Base-by-base conservation (phyloP, 2,888 invertebrate genomes). In the Drosophila diplacantha region DNA sequence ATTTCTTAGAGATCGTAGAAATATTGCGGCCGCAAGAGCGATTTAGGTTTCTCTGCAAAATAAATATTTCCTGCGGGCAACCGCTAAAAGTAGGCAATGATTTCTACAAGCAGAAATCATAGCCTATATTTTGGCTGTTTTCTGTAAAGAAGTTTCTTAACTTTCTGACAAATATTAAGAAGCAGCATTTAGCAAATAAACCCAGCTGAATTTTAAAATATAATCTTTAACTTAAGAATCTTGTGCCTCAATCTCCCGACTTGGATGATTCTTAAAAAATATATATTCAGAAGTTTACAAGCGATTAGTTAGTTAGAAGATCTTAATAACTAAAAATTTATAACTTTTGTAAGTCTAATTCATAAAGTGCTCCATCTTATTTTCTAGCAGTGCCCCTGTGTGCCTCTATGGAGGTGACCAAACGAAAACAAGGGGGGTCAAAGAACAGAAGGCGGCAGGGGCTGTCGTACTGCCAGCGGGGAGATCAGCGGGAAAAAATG, bases 321-420 rank as follows among this genome's bases (percentile, higher is more conserved):
- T 20, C 20, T 20, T 4, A 20, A 22, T 5, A 22, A 22, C 0
- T 3, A 20, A 22, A 22, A 22, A 22, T 1, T 3, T 22, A 22
- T 22, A 22, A 22, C 22, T 22, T 22, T 22, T 22, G 5, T 22
- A 22, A 5, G 22, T 22, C 5, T 22, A 22, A 22, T 16, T n/a
- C 1, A 3, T 26, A 24, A 11, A 16, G 5, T 9, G 5, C 3
- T 16, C 2, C 6, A 5, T 18, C 12, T 0, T 2, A 1, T 18
- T 54, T 47, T 32, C 34, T 53, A 35, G 9, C 49, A 46, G 56
- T 55, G 35, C 50, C 18, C 5, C 26, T 34, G 50, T 41, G 61
- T 47, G 61, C 56, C 61, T 65, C 68, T 66, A 69, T 72, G 74
- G 75, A 84, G 83, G 85, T 85, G 83, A 79, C 83, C 81, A 84